A percentile compares a stretch with the other conserved stretches of the same genome.
Conservation (phyloP, 2,888 invertebrate genomes). For the Ischnura elegans region DNA sequence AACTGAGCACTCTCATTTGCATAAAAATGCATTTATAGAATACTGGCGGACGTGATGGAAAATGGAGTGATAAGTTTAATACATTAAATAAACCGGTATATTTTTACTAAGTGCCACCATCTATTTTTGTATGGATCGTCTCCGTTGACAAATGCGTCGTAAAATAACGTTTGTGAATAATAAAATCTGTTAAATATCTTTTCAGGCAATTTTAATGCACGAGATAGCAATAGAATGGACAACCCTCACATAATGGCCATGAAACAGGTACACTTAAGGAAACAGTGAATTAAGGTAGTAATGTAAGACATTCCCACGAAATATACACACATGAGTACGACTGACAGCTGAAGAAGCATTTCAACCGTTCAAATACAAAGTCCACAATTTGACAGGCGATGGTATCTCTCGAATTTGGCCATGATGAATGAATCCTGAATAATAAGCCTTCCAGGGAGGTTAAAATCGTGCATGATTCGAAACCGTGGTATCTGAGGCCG, state of each 20-base stretch:
- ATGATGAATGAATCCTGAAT: conserved; percentile 49
- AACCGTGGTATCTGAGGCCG: background rate
- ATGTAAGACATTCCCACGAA: background rate
- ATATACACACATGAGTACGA: background rate
- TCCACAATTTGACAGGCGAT: conserved; percentile 58
- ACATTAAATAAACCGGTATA: no score
- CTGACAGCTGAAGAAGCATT: background rate
- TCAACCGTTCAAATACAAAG: conserved; percentile 6
- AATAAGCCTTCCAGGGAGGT: conserved; percentile 29
- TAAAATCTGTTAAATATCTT: no score
- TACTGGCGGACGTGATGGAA: no score
- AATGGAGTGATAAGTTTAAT: no score
- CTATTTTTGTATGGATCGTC: no score
- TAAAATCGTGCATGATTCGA: conserved; percentile 21
- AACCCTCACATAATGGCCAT: background rate
- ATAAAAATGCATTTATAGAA: no score
- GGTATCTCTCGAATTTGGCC: background rate
- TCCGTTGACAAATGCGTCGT: no score
- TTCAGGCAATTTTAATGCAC: no score
- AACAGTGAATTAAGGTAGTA: background rate
- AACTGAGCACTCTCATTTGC: no score
- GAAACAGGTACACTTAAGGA: background rate
- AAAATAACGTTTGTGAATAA: no score
- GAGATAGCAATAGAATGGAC: background rate
- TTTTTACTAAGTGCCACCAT: no score